phyloP scores from a whole-genome alignment of 2,113 vertebrate species.

The Montifringilla adamsi region DNA sequence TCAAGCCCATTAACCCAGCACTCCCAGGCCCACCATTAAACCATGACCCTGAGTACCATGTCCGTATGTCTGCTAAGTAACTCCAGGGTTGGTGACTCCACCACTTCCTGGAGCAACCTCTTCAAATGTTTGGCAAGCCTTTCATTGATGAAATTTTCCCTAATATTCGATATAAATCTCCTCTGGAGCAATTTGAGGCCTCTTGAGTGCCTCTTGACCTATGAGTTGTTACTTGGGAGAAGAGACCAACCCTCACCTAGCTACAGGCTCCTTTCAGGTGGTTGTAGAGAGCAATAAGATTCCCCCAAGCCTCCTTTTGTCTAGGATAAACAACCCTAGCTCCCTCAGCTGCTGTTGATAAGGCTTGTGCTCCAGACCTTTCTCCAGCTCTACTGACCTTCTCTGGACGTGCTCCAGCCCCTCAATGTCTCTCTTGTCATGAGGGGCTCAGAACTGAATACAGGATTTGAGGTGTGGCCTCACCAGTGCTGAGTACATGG shows the following conservation, averaged over 20 bases:
- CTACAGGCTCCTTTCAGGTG: background rate
- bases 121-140: background rate
- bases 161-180: background rate
- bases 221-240: background rate
- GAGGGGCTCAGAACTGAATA: background rate
- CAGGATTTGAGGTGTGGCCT: background rate
- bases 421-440: accelerated
- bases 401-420: accelerated
- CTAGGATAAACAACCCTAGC: background rate
- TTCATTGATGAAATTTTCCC: background rate
- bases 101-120: background rate
- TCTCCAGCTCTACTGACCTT: background rate
- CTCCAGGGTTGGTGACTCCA: background rate
- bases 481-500: background rate
- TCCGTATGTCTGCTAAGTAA: background rate
- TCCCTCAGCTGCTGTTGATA: background rate
- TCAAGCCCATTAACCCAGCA: background rate
- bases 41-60: background rate
- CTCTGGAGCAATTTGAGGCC: background rate
- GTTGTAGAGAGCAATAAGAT: background rate
- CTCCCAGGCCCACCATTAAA: background rate
- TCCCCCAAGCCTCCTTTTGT: background rate
- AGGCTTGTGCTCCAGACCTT: background rate
- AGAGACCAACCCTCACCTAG: background rate
- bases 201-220: background rate